A percentile compares a stretch with the other conserved stretches of the same genome.
phyloP scores from a whole-genome alignment of 2,797 vertebrate species.

The Tokudaia tokunoshimensis region DNA sequence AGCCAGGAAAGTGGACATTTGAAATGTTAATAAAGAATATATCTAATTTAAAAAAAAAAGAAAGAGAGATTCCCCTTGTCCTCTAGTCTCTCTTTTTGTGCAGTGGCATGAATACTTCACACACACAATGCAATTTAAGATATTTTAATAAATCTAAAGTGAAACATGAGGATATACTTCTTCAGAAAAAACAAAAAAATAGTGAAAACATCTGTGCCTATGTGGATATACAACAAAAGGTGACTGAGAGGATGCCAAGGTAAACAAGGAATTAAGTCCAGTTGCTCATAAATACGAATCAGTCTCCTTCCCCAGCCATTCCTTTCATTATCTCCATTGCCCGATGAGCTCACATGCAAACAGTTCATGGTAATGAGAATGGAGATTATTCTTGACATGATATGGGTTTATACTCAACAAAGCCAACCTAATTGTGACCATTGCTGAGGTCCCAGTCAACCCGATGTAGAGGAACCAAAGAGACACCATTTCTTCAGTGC shows the following conservation, averaged over 20 bases:
- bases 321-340: background rate
- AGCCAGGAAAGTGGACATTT: too few relatives aligned
- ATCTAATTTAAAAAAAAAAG: too few relatives aligned
- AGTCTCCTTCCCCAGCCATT: background rate
- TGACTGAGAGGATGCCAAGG: background rate
- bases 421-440: background rate
- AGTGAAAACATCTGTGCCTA: background rate
- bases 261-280: background rate
- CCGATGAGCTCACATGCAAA: background rate
- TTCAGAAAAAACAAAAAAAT: background rate
- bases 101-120: background rate
- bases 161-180: background rate
- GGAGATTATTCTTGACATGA: background rate
- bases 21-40: too few relatives aligned
- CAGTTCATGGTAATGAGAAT: background rate
- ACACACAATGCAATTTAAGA: background rate
- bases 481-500: background rate
- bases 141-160: background rate
- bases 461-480: background rate
- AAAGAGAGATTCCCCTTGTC: background rate
- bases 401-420: background rate
- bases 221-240: background rate
- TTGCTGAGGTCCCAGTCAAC: background rate
- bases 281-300: background rate
- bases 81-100: background rate